Evolutionary conservation across 2,888 invertebrate genomes (phyloP).

Genomic region (Lithophane ornitopus): DNA sequence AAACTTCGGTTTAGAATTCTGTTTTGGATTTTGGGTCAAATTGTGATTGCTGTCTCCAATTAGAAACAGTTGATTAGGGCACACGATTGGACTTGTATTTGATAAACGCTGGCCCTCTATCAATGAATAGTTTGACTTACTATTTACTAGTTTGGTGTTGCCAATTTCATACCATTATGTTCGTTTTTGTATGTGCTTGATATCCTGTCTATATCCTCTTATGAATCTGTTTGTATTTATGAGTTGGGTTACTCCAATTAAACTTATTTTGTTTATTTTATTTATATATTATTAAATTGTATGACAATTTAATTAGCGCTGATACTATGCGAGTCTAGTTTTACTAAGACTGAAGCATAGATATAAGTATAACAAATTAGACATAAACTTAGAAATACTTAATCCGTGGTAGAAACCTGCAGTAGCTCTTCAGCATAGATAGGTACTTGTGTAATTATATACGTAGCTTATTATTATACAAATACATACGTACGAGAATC

Average conservation of each 20-base stretch:
- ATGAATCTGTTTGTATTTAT: too few species aligned
- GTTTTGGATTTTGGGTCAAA: slow-evolving; percentile 21
- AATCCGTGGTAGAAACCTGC: background rate
- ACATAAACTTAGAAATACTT: background rate
- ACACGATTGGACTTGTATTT: background rate
- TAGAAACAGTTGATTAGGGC: slow-evolving; percentile 18
- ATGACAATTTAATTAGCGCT: too few species aligned
- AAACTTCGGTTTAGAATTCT: slow-evolving; percentile 12
- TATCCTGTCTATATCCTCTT: too few species aligned
- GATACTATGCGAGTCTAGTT: too few species aligned
- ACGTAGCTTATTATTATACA: slow-evolving; percentile 5
- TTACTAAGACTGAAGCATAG: background rate
- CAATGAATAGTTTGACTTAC: slow-evolving; percentile 5
- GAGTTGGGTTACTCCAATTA: too few species aligned
- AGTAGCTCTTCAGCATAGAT: background rate
- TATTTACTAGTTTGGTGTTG: background rate
- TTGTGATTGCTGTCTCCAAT: slow-evolving; percentile 32
- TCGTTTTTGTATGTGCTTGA: too few species aligned
- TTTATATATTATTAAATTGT: too few species aligned
- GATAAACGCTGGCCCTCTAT: slow-evolving; percentile 2
- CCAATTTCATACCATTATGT: background rate
- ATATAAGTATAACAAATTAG: background rate
- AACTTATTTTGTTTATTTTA: too few species aligned
- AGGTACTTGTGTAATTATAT: slow-evolving; percentile 1
- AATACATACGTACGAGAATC: slow-evolving; percentile 12